Evolutionary conservation across 2,888 invertebrate genomes (phyloP), one percentile per base, ranked within the genome.

Genomic region (Ichneumon xanthorius): DNA sequence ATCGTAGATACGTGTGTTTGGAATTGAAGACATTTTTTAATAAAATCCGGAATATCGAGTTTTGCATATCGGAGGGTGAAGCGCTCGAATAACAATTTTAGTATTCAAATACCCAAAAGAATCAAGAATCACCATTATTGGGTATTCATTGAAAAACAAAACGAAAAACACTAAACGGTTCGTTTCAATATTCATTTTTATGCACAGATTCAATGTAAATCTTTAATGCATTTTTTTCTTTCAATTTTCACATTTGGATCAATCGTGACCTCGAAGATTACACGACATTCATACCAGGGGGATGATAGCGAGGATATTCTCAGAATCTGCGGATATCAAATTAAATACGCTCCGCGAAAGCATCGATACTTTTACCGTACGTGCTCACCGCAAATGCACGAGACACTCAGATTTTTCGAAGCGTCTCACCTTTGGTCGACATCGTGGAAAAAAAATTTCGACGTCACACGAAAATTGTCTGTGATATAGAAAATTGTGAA

Each of bases 401-500:
- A 33, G 30, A 0, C 63, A 6, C 33, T 61, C 0, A 61, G 30
- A 63, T 63, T 11, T 16, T 30, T n/a, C 30, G 7, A 63, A 33
- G n/a, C 11, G 58, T 63, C 30, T 33, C 16, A 16, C 33, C 33
- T 33, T 33, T 30, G 4, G 26, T 16, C n/a, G 26, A 6, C 26
- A 0, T 26, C 4, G 11, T 11, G 4, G 1, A 58, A 63, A 22
- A 22, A 63, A 63, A 33, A 16, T n/a, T 5, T 33, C 63, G 16
- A 40, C 40, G 16, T 58, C 22, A 16, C 58, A 9, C 16, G 48
- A 71, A 70, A 50, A 65, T 80, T 40, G 61, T 63, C 48, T 33
- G 19, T 5, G 61, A 71, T 70, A 76, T 53, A 50, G 71, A 50
- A 71, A 71, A 68, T n/a, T 61, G 48, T 53, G 4, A 83, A 53